Conservation (phyloP, 2,797 vertebrate genomes). For the Cottoperca gobio region DNA sequence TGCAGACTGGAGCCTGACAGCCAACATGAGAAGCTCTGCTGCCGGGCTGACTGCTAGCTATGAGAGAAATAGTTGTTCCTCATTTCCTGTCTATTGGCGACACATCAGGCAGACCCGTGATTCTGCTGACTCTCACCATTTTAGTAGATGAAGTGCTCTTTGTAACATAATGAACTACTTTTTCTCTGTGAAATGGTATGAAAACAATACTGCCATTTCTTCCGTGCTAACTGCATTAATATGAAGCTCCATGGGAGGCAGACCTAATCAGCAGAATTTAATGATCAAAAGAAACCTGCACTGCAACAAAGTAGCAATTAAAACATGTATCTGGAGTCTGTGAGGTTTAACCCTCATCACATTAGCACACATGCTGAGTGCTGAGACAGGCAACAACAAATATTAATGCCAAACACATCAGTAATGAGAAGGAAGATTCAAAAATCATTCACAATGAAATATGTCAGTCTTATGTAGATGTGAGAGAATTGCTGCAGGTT, state of each 20-base stretch:
- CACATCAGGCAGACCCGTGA: slow-evolving; percentile 11
- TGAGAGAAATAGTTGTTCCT: slow-evolving; percentile 31
- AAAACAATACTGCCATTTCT: slow-evolving; percentile 35
- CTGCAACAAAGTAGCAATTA: slow-evolving; percentile 51
- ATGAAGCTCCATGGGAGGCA: slow-evolving; percentile 37
- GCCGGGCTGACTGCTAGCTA: slow-evolving; percentile 35
- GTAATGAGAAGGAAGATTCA: slow-evolving; percentile 11
- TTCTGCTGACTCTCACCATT: slow-evolving; percentile 33
- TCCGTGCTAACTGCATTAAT: slow-evolving; percentile 28
- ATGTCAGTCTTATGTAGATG: slow-evolving; percentile 45
- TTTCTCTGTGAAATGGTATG: slow-evolving; percentile 23
- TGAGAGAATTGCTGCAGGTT: slow-evolving; percentile 51
- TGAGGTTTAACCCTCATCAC: slow-evolving; percentile 24
- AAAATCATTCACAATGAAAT: slow-evolving; percentile 40
- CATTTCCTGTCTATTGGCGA: slow-evolving; percentile 33
- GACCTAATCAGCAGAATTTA: slow-evolving; percentile 45
- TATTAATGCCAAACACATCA: slow-evolving; percentile 19
- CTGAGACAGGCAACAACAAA: slow-evolving; percentile 27
- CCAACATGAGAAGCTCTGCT: slow-evolving; percentile 36
- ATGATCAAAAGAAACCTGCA: slow-evolving; percentile 41
- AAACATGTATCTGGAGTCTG: slow-evolving; percentile 40
- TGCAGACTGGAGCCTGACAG: slow-evolving; percentile 28
- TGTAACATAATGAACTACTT: slow-evolving; percentile 9
- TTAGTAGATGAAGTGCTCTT: slow-evolving; percentile 15
- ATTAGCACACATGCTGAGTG: slow-evolving; percentile 20